These are phyloP conservation scores for Formica exsecta DNA, from an alignment of 1,140 invertebrate genomes.

Conservation along the genomic window DNA sequence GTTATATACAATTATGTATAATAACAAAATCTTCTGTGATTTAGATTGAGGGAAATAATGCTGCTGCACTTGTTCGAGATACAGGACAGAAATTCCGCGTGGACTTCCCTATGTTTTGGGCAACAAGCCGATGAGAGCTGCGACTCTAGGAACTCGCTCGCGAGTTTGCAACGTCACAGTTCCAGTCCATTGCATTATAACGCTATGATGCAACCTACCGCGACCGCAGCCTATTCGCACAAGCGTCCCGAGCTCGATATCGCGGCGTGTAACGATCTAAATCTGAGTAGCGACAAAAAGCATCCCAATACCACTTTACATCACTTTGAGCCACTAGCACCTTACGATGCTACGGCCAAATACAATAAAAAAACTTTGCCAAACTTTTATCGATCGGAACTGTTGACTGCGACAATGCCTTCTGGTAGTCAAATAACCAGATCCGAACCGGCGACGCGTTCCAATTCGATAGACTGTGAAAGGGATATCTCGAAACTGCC, in stretches of 20 bases:
- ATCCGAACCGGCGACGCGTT: conserved; percentile 81
- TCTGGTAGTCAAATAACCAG: conserved; percentile 75
- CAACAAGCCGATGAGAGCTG: conserved; percentile 77
- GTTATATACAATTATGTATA: neutral
- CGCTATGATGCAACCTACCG: conserved; percentile 50
- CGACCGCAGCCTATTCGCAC: conserved; percentile 70
- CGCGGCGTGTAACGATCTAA: conserved; percentile 70
- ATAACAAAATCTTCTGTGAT: conserved; percentile 8
- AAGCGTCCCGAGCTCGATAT: conserved; percentile 78
- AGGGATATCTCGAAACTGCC: conserved; percentile 78
- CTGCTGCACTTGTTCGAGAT: conserved; percentile 87
- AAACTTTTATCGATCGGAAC: conserved; percentile 71
- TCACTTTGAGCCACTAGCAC: conserved; percentile 67
- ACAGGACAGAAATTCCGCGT: conserved; percentile 84
- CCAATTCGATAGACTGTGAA: conserved; percentile 83
- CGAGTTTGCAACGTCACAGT: conserved; percentile 74
- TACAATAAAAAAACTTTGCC: conserved; percentile 41
- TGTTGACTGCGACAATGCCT: conserved; percentile 69
- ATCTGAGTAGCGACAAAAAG: conserved; percentile 64
- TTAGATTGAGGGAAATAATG: conserved; percentile 85
- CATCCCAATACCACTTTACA: conserved; percentile 70
- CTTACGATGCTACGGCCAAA: conserved; percentile 63
- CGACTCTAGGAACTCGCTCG: conserved; percentile 69
- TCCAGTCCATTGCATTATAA: conserved; percentile 73
- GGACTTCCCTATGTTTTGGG: conserved; percentile 79